Conservation (phyloP, 2,888 invertebrate genomes). For the Epicampocera succincta region DNA sequence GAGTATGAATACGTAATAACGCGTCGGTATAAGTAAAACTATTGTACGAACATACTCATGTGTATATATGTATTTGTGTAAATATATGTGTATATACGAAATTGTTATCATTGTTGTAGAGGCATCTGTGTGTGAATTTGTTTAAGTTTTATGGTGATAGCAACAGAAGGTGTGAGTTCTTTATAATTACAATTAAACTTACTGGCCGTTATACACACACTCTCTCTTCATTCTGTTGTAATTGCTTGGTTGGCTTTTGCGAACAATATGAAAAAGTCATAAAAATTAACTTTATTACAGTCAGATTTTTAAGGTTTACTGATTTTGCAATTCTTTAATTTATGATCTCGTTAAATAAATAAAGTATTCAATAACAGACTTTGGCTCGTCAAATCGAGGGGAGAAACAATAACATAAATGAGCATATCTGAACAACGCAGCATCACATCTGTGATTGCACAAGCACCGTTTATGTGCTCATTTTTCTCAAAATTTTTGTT, state of each 20-base stretch:
- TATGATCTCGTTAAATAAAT: constrained; percentile 63
- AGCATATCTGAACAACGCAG: neutral
- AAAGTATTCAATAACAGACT: constrained; percentile 60
- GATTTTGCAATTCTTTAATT: constrained; percentile 69
- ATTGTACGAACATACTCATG: too few species aligned
- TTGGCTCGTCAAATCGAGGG: neutral
- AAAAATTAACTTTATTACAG: constrained; percentile 75
- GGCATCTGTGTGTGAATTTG: constrained; percentile 2
- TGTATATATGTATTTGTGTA: too few species aligned
- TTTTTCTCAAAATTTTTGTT: too few species aligned
- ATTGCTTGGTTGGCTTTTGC: constrained; percentile 49
- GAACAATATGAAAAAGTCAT: constrained; percentile 71
- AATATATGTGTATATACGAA: too few species aligned
- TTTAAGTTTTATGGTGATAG: neutral
- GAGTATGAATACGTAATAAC: too few species aligned
- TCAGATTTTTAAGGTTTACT: constrained; percentile 64
- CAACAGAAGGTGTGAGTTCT: constrained; percentile 61
- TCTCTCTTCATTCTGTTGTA: neutral
- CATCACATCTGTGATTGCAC: neutral
- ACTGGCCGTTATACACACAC: constrained; percentile 13
- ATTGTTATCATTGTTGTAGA: neutral
- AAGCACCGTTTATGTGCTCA: too few species aligned
- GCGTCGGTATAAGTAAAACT: too few species aligned
- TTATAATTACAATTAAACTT: constrained; percentile 45
- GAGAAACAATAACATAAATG: neutral